These are phyloP conservation scores for Erethizon dorsatum DNA, from an alignment of 2,797 vertebrate species.

Conservation along the genomic window DNA sequence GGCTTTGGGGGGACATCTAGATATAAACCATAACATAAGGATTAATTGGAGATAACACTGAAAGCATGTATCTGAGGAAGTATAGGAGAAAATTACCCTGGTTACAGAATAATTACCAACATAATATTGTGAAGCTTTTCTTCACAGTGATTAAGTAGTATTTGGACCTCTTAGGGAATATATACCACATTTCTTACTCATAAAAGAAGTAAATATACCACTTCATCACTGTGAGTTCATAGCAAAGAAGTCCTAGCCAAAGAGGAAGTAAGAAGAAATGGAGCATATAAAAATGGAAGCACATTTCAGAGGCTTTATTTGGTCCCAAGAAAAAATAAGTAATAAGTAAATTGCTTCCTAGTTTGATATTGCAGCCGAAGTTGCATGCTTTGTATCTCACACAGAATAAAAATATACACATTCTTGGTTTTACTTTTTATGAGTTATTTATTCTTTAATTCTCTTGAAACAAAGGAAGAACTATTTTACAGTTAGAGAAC, in stretches of 20 bases:
- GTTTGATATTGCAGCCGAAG: not conserved
- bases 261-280: constrained; percentile 49
- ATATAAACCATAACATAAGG: not conserved
- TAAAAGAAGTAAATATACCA: not conserved
- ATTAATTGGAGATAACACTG: not conserved
- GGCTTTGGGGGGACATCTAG: not conserved
- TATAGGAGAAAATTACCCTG: not conserved
- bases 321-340: constrained; percentile 15
- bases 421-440: constrained; percentile 59
- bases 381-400: constrained; percentile 20
- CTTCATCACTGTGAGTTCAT: not conserved
- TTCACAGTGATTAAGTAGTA: constrained; percentile 52
- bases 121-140: constrained; percentile 46
- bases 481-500: constrained; percentile 64
- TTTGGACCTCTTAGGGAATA: not conserved
- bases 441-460: constrained; percentile 74
- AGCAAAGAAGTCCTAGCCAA: constrained; percentile 23
- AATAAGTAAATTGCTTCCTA: constrained; percentile 45
- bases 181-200: not conserved
- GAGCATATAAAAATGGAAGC: constrained; percentile 32
- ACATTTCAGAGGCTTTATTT: constrained; percentile 61
- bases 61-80: not conserved
- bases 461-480: constrained; percentile 62
- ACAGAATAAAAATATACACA: constrained; percentile 35
- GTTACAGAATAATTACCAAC: not conserved